Percentiles rank a stretch among this genome's conserved stretches.
These are phyloP conservation scores for Ptyas mucosa DNA, from an alignment of 2,113 vertebrate genomes.

Conservation along the genomic window DNA sequence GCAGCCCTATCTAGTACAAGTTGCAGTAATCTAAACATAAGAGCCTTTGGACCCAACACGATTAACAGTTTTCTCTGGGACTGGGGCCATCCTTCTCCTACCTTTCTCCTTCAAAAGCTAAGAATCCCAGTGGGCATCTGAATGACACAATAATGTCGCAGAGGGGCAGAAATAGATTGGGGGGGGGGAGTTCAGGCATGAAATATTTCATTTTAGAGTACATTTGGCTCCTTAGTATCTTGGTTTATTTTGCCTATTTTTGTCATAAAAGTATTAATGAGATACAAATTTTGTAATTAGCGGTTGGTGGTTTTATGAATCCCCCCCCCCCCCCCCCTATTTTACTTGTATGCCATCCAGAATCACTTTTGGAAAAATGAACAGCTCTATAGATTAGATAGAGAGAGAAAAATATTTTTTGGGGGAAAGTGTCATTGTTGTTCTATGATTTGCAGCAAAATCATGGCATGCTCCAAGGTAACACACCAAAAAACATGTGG, in stretches of 20 bases:
- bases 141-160: background rate
- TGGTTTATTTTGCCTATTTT: background rate
- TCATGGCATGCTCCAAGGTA: background rate
- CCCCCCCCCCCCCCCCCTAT: rapidly evolving
- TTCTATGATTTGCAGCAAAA: background rate
- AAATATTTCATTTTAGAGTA: background rate
- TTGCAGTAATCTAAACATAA: background rate
- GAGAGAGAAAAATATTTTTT: no score
- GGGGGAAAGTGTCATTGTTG: background rate
- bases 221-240: background rate
- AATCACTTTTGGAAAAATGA: no score
- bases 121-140: background rate
- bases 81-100: background rate
- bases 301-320: no score
- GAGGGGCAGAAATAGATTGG: background rate
- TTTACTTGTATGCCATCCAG: no score
- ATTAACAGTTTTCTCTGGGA: background rate
- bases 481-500: background rate
- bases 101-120: background rate
- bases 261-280: background rate
- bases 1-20: background rate
- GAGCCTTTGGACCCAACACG: background rate
- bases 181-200: background rate
- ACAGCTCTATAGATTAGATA: no score
- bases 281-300: no score